phyloP scores from a whole-genome alignment of 2,113 vertebrate genomes.

The Actenoides lindsayi region DNA sequence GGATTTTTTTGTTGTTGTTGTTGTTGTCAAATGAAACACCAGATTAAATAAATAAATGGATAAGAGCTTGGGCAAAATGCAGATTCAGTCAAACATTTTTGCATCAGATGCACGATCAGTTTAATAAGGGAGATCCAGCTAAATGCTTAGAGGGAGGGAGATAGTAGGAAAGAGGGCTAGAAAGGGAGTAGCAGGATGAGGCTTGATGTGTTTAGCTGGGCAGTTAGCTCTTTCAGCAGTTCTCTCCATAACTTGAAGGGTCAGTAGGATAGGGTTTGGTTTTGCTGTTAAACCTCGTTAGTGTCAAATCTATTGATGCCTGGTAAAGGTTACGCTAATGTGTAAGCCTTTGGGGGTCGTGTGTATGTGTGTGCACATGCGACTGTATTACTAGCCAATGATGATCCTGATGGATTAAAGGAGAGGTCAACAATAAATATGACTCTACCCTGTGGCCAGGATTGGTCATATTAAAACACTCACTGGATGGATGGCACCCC shows the following conservation, averaged over 20 bases:
- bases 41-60: slow-evolving; percentile 29
- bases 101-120: slow-evolving; percentile 1
- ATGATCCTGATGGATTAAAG: background rate
- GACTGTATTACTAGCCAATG: background rate
- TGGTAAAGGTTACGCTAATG: background rate
- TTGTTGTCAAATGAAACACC: background rate
- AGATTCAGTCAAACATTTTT: slow-evolving; percentile 34
- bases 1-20: background rate
- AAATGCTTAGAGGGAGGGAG: background rate
- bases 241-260: background rate
- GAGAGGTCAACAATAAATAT: background rate
- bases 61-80: background rate
- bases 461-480: background rate
- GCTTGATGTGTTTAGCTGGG: background rate
- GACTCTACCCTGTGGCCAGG: background rate
- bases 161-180: background rate
- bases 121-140: slow-evolving; percentile 1
- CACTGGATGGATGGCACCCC: background rate
- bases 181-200: background rate
- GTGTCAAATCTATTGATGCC: background rate
- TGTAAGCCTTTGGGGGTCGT: background rate
- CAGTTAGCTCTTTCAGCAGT: slow-evolving; percentile 31
- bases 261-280: background rate
- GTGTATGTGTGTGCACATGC: background rate
- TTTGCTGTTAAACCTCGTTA: slow-evolving; percentile 30